These are phyloP conservation scores for Drymodes brunneopygia DNA, from an alignment of 2,113 vertebrate species.

Conservation along the genomic window DNA sequence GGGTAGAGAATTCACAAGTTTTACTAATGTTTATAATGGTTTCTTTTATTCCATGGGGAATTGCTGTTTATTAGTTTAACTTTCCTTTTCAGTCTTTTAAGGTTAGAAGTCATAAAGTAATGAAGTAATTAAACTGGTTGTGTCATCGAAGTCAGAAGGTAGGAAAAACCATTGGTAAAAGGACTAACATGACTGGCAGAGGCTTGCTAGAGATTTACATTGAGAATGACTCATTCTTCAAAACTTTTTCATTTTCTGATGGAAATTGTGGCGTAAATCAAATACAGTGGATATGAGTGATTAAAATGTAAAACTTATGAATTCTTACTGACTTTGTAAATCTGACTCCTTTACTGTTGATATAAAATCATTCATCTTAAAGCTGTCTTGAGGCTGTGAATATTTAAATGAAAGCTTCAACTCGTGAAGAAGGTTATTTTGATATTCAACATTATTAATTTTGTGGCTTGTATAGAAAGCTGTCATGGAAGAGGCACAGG, in stretches of 20 bases:
- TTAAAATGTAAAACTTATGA: constrained; percentile 70
- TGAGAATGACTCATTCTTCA: constrained; percentile 71
- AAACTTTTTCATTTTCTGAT: constrained; percentile 66
- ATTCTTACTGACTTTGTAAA: constrained; percentile 70
- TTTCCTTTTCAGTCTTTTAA: constrained; percentile 54
- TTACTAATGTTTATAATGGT: not conserved
- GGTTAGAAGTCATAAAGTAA: constrained; percentile 44
- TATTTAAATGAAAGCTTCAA: constrained; percentile 46
- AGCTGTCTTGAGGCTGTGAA: not conserved
- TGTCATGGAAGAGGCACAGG: not conserved
- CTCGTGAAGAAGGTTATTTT: not conserved
- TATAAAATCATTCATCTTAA: constrained; percentile 35
- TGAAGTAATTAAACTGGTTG: constrained; percentile 60
- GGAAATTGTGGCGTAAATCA: constrained; percentile 69
- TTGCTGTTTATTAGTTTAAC: not conserved
- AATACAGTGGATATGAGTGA: constrained; percentile 44
- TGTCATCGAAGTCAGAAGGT: constrained; percentile 43
- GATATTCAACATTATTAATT: not conserved
- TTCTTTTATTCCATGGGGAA: not conserved
- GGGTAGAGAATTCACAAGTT: not conserved
- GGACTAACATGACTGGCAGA: constrained; percentile 63
- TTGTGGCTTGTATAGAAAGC: not conserved
- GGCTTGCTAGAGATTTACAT: constrained; percentile 69
- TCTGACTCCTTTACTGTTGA: constrained; percentile 51
- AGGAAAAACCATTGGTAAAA: constrained; percentile 7